A percentile compares a stretch with the other conserved stretches of the same genome.
phyloP scores from a whole-genome alignment of 1,140 invertebrate species.

The Campodea augens region DNA sequence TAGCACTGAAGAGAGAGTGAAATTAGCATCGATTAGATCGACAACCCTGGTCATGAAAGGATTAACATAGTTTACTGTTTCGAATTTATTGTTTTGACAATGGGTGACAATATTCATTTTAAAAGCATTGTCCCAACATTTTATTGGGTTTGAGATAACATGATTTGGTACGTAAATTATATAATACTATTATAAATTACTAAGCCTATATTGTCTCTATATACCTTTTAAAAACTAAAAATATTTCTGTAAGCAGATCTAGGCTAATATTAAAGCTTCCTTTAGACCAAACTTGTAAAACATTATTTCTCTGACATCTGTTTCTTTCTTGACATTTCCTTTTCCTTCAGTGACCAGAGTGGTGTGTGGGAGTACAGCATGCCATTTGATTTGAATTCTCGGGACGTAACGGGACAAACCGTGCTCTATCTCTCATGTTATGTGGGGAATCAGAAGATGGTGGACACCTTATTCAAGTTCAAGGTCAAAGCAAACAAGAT shows the following conservation, averaged over 20 bases:
- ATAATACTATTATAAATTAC: slow-evolving; percentile 2
- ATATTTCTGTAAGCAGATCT: slow-evolving; percentile 1
- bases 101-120: too few relatives aligned
- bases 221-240: slow-evolving; percentile 8
- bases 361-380: slow-evolving; percentile 64
- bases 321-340: background rate
- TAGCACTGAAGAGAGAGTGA: too few relatives aligned
- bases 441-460: slow-evolving; percentile 57
- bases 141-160: too few relatives aligned
- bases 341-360: slow-evolving; percentile 36
- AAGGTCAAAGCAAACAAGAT: slow-evolving; percentile 41
- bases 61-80: too few relatives aligned
- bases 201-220: background rate
- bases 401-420: slow-evolving; percentile 75
- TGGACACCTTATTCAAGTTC: slow-evolving; percentile 57
- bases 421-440: slow-evolving; percentile 72
- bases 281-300: slow-evolving; percentile 14
- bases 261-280: background rate
- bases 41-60: too few relatives aligned
- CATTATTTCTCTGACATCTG: background rate
- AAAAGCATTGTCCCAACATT: too few relatives aligned
- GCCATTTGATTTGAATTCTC: slow-evolving; percentile 74
- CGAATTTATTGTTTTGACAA: too few relatives aligned
- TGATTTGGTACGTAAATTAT: too few relatives aligned
- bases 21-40: too few relatives aligned